Conservation (phyloP, 2,888 invertebrate species). For the Parnassius orleans region DNA sequence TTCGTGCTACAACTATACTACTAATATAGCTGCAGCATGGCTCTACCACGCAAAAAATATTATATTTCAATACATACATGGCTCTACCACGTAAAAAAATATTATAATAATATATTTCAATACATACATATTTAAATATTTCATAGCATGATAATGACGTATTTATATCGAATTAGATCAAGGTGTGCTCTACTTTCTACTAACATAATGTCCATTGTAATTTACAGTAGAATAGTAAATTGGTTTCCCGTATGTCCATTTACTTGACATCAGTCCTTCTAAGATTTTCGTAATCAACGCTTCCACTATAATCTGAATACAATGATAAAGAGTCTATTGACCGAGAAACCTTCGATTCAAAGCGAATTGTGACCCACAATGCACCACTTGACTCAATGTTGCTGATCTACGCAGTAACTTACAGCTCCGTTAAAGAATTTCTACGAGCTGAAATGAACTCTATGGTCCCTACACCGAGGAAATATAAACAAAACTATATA, state of each 20-base stretch:
- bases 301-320: slow-evolving; percentile 33
- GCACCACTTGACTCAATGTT: slow-evolving; percentile 24
- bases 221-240: slow-evolving; percentile 3
- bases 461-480: neutral
- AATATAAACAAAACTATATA: neutral
- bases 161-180: slow-evolving; percentile 2
- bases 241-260: slow-evolving; percentile 4
- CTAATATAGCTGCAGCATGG: too few relatives aligned
- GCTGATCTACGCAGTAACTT: slow-evolving; percentile 15
- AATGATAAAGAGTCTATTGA: slow-evolving; percentile 28
- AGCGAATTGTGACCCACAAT: slow-evolving; percentile 32
- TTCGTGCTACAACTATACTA: too few relatives aligned
- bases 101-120: too few relatives aligned
- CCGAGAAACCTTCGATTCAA: slow-evolving; percentile 33
- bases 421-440: slow-evolving; percentile 1
- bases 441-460: neutral
- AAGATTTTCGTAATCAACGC: slow-evolving; percentile 26
- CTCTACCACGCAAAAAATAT: too few relatives aligned
- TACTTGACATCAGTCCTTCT: slow-evolving; percentile 2
- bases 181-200: slow-evolving; percentile 10
- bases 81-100: too few relatives aligned
- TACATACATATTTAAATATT: too few relatives aligned
- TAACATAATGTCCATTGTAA: slow-evolving; percentile 7
- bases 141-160: too few relatives aligned
- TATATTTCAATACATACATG: too few relatives aligned